Base-by-base conservation (phyloP, 1,140 invertebrate species). In the Ostrea denselamellosa region DNA sequence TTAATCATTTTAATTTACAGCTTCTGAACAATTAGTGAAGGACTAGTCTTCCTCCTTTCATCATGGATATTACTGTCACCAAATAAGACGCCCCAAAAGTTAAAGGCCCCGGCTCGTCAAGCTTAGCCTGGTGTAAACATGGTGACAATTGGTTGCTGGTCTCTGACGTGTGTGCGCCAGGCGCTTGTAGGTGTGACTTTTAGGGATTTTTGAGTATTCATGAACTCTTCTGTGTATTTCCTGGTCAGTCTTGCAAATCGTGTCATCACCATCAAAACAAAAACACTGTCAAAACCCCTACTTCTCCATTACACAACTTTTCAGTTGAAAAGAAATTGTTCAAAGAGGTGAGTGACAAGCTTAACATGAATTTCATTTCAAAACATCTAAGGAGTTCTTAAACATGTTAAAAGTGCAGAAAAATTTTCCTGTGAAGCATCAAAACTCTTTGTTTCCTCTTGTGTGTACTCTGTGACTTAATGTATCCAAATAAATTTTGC, bases 371-470 rank as follows among this genome's bases (percentile, higher is more conserved):
- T 28, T 77, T 77, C 68, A 77, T 77, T 77, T 77, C 28, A 77
- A 77, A 77, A 77, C 68, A 77, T 77, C 58, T 44, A 77, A 62
- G 28, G 22, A 77, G 68, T 28, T 77, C 68, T 77, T 77, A 77
- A 77, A 62, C 17, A n/a, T 62, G n/a, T 77, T 77, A 77, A 77
- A 62, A 62, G 56, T 62, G n/a, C 56, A 19, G 17, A 5, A 7
- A 19, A 19, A 0, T 19, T 19, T n/a, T 19, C n/a, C n/a, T 17
- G n/a, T 62, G 56, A 17, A 17, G n/a, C 17, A 62, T 19, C n/a
- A 62, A 62, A 62, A n/a, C 17, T 19, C 56, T 62, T 62, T 62
- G 56, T 62, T 62, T 62, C n/a, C 34, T 17, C 17, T 19, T 62
- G 56, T 5, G n/a, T 62, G 56, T n/a, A 62, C 56, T 17, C 3